Conservation (phyloP, 2,113 vertebrate genomes). For the Solenodon paradoxus region DNA sequence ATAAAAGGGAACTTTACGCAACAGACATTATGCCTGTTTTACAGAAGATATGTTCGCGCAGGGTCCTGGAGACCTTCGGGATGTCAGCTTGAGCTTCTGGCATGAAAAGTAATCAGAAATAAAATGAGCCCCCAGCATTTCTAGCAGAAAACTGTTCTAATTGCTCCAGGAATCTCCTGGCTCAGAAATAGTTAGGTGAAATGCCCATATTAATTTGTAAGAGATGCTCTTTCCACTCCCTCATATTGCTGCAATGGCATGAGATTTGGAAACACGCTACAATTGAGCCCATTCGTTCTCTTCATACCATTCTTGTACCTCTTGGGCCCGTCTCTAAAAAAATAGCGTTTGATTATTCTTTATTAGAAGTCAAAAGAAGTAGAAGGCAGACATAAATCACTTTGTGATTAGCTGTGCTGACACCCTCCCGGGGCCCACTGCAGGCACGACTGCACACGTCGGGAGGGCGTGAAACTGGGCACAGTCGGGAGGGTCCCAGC, state of each 20-base stretch:
- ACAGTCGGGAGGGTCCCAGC: neutral
- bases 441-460: neutral
- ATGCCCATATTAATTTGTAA: neutral
- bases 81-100: neutral
- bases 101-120: neutral
- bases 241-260: neutral
- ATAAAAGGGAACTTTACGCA: constrained; percentile 12
- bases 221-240: constrained; percentile 12
- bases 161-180: constrained; percentile 45
- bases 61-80: neutral
- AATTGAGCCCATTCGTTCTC: constrained; percentile 30
- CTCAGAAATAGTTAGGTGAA: constrained; percentile 42
- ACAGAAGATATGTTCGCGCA: neutral
- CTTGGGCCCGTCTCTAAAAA: constrained; percentile 58
- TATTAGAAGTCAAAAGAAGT: constrained; percentile 69
- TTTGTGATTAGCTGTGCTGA: constrained; percentile 58
- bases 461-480: neutral
- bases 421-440: neutral
- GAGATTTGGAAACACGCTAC: constrained; percentile 57
- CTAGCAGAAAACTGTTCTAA: constrained; percentile 30
- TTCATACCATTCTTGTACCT: constrained; percentile 31
- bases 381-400: constrained; percentile 57
- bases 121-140: constrained; percentile 29
- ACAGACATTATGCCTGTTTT: neutral
- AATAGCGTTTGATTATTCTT: constrained; percentile 67